phyloP scores from a whole-genome alignment of 2,797 vertebrate genomes.

The Sebastes elongatus region DNA sequence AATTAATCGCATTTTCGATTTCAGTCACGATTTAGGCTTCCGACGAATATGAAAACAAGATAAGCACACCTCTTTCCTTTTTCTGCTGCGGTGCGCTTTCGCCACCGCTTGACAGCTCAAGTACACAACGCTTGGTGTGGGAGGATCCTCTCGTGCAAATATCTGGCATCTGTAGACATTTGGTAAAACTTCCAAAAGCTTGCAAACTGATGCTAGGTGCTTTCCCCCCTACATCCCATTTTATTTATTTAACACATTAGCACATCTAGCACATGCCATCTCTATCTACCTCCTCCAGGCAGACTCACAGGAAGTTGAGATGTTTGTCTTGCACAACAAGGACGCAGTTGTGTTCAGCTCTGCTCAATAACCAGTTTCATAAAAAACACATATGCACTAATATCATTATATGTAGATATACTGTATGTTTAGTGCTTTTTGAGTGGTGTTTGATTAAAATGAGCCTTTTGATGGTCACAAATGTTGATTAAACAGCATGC shows the following conservation, averaged over 20 bases:
- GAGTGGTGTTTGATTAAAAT: neutral
- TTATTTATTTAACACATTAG: neutral
- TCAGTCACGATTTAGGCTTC: no score
- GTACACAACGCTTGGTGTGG: no score
- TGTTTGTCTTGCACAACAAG: neutral
- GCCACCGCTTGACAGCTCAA: no score
- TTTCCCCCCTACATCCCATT: neutral
- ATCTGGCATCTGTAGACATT: neutral
- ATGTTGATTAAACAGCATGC: conserved; percentile 2
- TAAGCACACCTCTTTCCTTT: no score
- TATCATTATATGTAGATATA: neutral
- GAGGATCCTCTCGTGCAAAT: neutral
- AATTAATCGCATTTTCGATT: no score
- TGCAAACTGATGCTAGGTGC: no score
- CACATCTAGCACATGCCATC: no score
- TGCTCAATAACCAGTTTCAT: neutral
- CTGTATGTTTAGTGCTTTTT: neutral
- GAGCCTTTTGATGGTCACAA: neutral
- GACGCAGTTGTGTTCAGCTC: neutral
- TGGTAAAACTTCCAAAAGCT: neutral
- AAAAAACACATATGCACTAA: neutral
- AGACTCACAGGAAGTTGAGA: neutral
- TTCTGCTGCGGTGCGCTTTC: no score
- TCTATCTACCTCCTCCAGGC: neutral
- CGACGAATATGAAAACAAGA: no score